Evolutionary conservation across 2,113 vertebrate species (phyloP).

Genomic region (Crotalus tigris): DNA sequence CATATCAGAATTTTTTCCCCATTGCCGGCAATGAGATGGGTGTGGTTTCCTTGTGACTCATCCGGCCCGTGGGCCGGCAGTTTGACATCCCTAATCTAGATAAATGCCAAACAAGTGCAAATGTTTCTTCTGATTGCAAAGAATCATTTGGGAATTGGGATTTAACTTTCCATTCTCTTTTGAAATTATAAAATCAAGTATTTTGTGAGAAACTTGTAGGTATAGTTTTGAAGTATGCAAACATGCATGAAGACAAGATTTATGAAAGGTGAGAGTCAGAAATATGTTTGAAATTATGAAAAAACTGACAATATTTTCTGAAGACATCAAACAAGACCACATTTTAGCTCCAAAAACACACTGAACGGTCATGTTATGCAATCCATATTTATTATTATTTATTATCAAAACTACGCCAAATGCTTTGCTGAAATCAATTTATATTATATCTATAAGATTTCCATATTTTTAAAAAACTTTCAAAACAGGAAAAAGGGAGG

Average conservation of each 20-base stretch:
- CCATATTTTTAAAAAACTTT: background rate
- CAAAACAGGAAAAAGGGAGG: background rate
- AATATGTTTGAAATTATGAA: background rate
- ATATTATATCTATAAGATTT: background rate
- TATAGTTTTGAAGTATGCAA: background rate
- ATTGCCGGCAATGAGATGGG: no score
- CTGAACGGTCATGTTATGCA: background rate
- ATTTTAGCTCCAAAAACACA: background rate
- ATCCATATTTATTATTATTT: background rate
- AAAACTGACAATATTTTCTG: background rate
- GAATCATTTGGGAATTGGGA: background rate
- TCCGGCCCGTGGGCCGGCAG: no score
- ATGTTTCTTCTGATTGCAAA: background rate
- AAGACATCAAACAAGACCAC: background rate
- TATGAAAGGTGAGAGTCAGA: background rate
- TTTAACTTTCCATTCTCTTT: background rate
- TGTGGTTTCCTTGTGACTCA: rapidly evolving
- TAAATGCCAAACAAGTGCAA: background rate
- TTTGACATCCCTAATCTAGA: no score
- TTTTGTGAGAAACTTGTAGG: background rate
- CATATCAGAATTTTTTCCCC: no score
- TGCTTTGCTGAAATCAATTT: background rate
- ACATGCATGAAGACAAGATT: background rate
- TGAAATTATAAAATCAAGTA: background rate
- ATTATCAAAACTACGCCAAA: background rate